phyloP scores from a whole-genome alignment of 1,140 invertebrate genomes.

The Drosophila nannoptera region DNA sequence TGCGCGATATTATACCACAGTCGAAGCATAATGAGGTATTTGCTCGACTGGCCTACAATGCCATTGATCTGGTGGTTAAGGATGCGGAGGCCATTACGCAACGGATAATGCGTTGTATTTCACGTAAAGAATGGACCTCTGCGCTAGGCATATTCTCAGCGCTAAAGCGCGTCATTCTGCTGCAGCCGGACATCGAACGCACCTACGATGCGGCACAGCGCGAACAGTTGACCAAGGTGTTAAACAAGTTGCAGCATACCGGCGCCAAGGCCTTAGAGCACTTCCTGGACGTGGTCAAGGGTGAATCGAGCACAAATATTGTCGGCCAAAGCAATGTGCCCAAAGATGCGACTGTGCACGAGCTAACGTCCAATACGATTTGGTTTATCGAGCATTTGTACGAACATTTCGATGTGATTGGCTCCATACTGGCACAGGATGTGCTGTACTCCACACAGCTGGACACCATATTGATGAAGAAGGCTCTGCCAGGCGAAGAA shows the following conservation, averaged over 20 bases:
- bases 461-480: slow-evolving; percentile 80
- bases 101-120: slow-evolving; percentile 88
- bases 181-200: slow-evolving; percentile 91
- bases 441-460: slow-evolving; percentile 80
- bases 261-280: slow-evolving; percentile 94
- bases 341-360: slow-evolving; percentile 97
- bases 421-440: slow-evolving; percentile 83
- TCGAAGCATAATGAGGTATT: slow-evolving; percentile 90
- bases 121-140: slow-evolving; percentile 89
- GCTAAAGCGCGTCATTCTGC: slow-evolving; percentile 87
- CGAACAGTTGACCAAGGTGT: slow-evolving; percentile 86
- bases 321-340: slow-evolving; percentile 82
- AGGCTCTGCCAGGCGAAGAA: slow-evolving; percentile 79
- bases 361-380: slow-evolving; percentile 95
- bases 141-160: slow-evolving; percentile 93
- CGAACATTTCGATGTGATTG: slow-evolving; percentile 88
- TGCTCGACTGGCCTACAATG: slow-evolving; percentile 90
- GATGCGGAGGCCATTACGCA: slow-evolving; percentile 85
- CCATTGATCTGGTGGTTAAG: slow-evolving; percentile 89
- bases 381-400: slow-evolving; percentile 92
- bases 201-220: slow-evolving; percentile 86
- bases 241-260: slow-evolving; percentile 87
- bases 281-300: slow-evolving; percentile 93
- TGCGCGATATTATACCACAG: slow-evolving; percentile 90
- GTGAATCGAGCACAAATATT: slow-evolving; percentile 89